A percentile compares a stretch with the other conserved stretches of the same genome.
Conservation (phyloP, 2,113 vertebrate genomes). For the Phylloscopus whistleri region DNA sequence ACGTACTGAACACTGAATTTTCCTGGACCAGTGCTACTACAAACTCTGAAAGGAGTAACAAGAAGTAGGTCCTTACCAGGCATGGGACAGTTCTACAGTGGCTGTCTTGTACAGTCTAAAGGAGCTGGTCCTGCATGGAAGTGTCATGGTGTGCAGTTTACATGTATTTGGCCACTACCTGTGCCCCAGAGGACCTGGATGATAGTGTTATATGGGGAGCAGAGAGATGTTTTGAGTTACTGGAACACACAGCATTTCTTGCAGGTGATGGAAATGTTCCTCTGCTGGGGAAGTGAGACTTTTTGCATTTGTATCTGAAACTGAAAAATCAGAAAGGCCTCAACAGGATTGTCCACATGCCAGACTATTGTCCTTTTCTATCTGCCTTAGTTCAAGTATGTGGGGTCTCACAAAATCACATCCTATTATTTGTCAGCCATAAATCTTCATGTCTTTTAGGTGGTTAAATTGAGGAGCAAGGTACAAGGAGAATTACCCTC, state of each 20-base stretch:
- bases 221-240: not conserved
- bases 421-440: not conserved
- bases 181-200: not conserved
- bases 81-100: not conserved
- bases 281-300: not conserved
- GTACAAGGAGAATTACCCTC: not conserved
- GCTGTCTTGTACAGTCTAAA: not conserved
- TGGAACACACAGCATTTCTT: not conserved
- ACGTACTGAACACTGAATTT: not conserved
- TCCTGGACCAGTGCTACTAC: not conserved
- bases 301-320: not conserved
- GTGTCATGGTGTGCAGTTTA: not conserved
- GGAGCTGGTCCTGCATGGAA: not conserved
- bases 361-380: not conserved
- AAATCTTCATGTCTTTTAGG: conserved; percentile 16
- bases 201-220: not conserved
- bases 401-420: not conserved
- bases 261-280: not conserved
- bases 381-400: not conserved
- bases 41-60: not conserved
- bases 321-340: not conserved
- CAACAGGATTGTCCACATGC: not conserved
- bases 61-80: not conserved
- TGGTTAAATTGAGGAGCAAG: not conserved
- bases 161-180: not conserved